A percentile compares a stretch with the other conserved stretches of the same genome.
These are phyloP conservation scores for Bathynomus jamesi DNA, from an alignment of 1,140 invertebrate genomes.

Conservation along the genomic window DNA sequence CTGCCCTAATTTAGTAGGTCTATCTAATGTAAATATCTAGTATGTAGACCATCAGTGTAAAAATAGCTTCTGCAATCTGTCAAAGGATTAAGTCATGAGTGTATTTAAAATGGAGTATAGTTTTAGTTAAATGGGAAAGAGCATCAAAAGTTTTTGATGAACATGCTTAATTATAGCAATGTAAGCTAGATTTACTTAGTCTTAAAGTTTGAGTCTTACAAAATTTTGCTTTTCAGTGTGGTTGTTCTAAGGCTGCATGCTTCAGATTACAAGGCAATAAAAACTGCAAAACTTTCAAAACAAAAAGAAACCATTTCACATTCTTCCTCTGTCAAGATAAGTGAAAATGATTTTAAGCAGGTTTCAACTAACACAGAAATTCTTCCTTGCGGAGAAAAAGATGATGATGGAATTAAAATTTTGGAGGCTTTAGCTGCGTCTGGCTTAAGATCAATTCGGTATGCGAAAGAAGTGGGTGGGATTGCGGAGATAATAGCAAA, in stretches of 20 bases:
- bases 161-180: no score
- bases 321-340: background rate
- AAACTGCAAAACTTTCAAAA: background rate
- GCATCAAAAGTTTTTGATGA: no score
- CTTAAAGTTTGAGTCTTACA: no score
- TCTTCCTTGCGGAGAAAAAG: slow-evolving; percentile 10
- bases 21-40: no score
- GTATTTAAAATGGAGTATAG: no score
- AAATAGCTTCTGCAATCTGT: no score
- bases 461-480: slow-evolving; percentile 84
- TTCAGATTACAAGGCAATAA: background rate
- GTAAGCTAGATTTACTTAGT: no score
- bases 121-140: no score
- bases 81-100: no score
- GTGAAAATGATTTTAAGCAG: background rate
- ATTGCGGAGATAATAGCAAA: slow-evolving; percentile 82
- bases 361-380: background rate
- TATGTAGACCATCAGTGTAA: no score
- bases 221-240: background rate
- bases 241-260: background rate
- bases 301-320: background rate
- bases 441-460: slow-evolving; percentile 88
- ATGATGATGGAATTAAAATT: slow-evolving; percentile 58
- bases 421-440: slow-evolving; percentile 92
- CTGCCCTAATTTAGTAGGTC: no score